These are phyloP conservation scores for Acleris literana DNA, from an alignment of 2,888 invertebrate genomes.

Conservation along the genomic window DNA sequence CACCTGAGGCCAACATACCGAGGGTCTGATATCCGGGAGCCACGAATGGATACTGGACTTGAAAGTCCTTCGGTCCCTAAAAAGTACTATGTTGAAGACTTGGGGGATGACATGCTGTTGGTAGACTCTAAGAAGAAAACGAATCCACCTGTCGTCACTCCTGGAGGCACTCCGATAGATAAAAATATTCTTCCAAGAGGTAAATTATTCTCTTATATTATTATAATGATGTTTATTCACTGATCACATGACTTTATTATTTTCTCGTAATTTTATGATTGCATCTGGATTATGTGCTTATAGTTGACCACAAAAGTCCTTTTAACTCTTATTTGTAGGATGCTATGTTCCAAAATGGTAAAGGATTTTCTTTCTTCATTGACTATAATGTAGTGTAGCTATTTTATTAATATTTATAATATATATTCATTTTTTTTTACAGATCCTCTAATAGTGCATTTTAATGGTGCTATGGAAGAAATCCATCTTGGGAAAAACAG, in stretches of 20 bases:
- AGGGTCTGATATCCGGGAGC: conserved; percentile 53
- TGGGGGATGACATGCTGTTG: conserved; percentile 71
- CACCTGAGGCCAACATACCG: conserved; percentile 49
- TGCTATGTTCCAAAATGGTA: too few species aligned
- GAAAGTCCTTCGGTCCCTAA: conserved; percentile 53
- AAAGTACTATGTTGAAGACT: conserved; percentile 67
- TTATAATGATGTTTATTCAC: too few species aligned
- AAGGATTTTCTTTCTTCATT: too few species aligned
- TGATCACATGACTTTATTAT: too few species aligned
- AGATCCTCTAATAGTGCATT: conserved; percentile 71
- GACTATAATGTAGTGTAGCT: too few species aligned
- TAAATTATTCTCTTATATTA: conserved; percentile 39
- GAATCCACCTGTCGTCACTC: conserved; percentile 52
- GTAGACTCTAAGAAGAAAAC: conserved; percentile 71
- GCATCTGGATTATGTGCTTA: too few species aligned
- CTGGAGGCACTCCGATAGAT: conserved; percentile 49
- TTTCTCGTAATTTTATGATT: too few species aligned
- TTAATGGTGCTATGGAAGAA: conserved; percentile 68
- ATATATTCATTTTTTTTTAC: conserved; percentile 46
- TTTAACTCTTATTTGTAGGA: too few species aligned
- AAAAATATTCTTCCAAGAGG: conserved; percentile 59
- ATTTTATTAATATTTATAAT: neutral
- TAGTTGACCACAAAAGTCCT: too few species aligned
- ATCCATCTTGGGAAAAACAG: conserved; percentile 60
- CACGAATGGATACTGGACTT: conserved; percentile 51